Evolutionary conservation across 2,113 vertebrate genomes (phyloP).

Genomic region (Rhinoderma darwinii): DNA sequence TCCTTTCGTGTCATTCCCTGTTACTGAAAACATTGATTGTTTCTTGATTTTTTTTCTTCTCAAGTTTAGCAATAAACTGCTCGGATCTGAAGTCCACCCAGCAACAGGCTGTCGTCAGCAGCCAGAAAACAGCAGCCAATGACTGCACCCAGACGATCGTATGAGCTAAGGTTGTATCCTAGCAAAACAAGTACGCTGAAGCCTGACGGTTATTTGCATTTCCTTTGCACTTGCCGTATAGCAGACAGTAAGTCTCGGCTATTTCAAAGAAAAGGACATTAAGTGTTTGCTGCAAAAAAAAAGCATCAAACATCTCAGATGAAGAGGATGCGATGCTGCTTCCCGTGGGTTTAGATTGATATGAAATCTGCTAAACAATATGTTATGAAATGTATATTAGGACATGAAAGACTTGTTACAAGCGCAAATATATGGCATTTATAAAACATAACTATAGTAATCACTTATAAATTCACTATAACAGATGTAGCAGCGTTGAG

Average conservation of each 20-base stretch:
- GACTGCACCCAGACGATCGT: constrained; percentile 59
- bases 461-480: no score
- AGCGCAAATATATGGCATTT: not conserved
- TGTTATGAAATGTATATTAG: not conserved
- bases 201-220: constrained; percentile 59
- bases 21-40: constrained; percentile 36
- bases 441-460: not conserved
- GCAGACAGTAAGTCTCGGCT: constrained; percentile 59
- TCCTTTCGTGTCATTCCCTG: constrained; percentile 20
- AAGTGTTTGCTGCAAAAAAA: not conserved
- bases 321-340: not conserved
- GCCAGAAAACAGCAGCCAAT: constrained; percentile 61
- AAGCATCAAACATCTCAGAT: not conserved
- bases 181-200: constrained; percentile 63
- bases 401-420: not conserved
- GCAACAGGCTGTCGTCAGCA: constrained; percentile 74
- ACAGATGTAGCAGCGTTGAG: no score
- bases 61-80: constrained; percentile 58
- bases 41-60: constrained; percentile 38
- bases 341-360: not conserved
- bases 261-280: constrained; percentile 46
- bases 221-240: constrained; percentile 64
- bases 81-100: constrained; percentile 64
- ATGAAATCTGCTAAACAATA: not conserved
- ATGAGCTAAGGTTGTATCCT: constrained; percentile 61